Conservation (phyloP, 2,888 invertebrate species). For the Macrophya alboannulata region DNA sequence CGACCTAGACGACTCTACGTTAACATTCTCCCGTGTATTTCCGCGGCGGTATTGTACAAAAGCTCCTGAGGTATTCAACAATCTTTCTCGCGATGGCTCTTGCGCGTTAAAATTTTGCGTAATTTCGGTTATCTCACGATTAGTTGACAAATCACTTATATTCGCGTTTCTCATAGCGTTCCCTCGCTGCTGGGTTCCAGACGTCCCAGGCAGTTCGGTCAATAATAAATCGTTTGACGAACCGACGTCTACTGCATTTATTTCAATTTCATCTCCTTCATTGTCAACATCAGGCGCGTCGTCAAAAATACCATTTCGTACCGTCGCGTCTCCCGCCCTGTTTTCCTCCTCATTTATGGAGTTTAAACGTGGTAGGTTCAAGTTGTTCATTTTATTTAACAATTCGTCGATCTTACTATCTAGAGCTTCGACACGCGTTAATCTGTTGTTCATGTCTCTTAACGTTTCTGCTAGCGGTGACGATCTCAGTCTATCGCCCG, state of each 20-base stretch:
- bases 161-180: neutral
- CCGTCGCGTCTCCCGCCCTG: neutral
- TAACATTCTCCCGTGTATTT: neutral
- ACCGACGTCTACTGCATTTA: neutral
- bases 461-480: neutral
- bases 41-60: neutral
- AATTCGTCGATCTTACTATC: slow-evolving; percentile 10
- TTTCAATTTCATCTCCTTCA: neutral
- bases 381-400: neutral
- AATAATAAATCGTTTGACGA: neutral
- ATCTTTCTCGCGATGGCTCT: neutral
- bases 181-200: neutral
- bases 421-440: neutral
- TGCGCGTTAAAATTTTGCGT: neutral
- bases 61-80: neutral
- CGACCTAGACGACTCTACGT: neutral
- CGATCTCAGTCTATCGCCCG: neutral
- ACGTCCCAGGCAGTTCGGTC: neutral
- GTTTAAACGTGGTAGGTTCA: neutral
- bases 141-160: neutral
- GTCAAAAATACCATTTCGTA: neutral
- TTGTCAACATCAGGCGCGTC: neutral
- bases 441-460: neutral
- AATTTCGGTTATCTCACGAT: neutral
- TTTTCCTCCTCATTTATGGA: neutral